Conservation (phyloP, 1,140 invertebrate species). For the Coptotermes formosanus region DNA sequence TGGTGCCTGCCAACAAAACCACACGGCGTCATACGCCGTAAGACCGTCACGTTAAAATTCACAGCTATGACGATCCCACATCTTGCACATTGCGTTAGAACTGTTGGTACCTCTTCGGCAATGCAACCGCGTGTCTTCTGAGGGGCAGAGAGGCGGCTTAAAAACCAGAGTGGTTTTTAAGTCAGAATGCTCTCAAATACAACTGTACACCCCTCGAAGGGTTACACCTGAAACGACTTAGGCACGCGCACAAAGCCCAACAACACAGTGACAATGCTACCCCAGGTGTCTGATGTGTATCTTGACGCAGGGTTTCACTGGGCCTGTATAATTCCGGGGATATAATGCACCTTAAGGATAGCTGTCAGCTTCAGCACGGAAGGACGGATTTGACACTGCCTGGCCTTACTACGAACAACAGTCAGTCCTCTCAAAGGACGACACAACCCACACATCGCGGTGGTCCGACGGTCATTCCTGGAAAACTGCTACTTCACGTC, state of each 20-base stretch:
- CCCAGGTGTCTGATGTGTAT: conserved; percentile 6
- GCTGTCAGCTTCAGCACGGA: background rate
- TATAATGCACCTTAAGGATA: background rate
- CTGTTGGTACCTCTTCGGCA: too few relatives aligned
- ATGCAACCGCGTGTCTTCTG: too few relatives aligned
- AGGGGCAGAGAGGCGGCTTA: too few relatives aligned
- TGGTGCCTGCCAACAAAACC: too few relatives aligned
- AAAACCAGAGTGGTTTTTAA: too few relatives aligned
- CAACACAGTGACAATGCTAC: conserved; percentile 2
- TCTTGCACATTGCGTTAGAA: too few relatives aligned
- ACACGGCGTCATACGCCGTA: too few relatives aligned
- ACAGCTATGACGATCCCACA: too few relatives aligned
- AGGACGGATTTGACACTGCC: too few relatives aligned
- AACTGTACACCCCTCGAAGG: background rate
- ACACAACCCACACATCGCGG: background rate
- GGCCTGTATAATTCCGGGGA: background rate
- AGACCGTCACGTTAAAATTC: too few relatives aligned
- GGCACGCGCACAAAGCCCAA: background rate
- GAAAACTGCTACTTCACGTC: background rate
- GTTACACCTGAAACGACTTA: background rate
- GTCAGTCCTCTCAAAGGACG: background rate
- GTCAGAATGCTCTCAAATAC: background rate
- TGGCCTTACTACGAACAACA: background rate
- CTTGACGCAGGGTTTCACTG: background rate
- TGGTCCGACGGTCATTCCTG: background rate